A percentile compares a stretch with the other conserved stretches of the same genome.
These are phyloP conservation scores for Oryzias melastigma DNA, from an alignment of 2,113 vertebrate species.

Conservation along the genomic window DNA sequence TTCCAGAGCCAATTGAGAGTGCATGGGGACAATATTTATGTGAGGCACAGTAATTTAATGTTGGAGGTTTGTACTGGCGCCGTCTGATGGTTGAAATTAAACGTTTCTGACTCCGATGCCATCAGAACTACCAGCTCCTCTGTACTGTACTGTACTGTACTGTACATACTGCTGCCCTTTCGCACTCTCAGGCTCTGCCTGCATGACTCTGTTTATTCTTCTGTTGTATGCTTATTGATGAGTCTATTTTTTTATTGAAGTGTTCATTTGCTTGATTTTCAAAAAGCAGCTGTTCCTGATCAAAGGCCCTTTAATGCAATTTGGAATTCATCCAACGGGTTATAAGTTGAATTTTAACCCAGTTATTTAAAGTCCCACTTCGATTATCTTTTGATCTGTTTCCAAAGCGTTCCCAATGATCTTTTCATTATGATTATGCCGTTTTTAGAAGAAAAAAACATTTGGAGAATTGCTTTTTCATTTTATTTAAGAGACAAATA, in stretches of 20 bases:
- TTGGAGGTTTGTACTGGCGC: constrained; percentile 97
- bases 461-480: too few relatives aligned
- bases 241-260: constrained; percentile 1
- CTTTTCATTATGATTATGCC: too few relatives aligned
- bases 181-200: constrained; percentile 85
- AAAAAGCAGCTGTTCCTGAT: too few relatives aligned
- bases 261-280: too few relatives aligned
- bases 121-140: constrained; percentile 61
- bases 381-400: too few relatives aligned
- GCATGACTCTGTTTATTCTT: constrained; percentile 57
- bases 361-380: too few relatives aligned
- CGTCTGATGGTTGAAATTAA: constrained; percentile 56
- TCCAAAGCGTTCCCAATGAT: too few relatives aligned
- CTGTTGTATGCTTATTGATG: constrained; percentile 31
- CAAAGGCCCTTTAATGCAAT: too few relatives aligned
- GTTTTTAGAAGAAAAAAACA: too few relatives aligned
- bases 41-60: constrained; percentile 99
- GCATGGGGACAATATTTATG: constrained; percentile 99
- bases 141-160: constrained; percentile 50
- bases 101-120: constrained; percentile 63
- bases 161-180: constrained; percentile 83
- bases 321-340: too few relatives aligned
- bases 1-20: constrained; percentile 96
- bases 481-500: too few relatives aligned
- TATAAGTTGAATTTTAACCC: too few relatives aligned